Evolutionary conservation across 1,140 invertebrate genomes (phyloP), one percentile per base, ranked within the genome.

Genomic region (Achroia grisella): DNA sequence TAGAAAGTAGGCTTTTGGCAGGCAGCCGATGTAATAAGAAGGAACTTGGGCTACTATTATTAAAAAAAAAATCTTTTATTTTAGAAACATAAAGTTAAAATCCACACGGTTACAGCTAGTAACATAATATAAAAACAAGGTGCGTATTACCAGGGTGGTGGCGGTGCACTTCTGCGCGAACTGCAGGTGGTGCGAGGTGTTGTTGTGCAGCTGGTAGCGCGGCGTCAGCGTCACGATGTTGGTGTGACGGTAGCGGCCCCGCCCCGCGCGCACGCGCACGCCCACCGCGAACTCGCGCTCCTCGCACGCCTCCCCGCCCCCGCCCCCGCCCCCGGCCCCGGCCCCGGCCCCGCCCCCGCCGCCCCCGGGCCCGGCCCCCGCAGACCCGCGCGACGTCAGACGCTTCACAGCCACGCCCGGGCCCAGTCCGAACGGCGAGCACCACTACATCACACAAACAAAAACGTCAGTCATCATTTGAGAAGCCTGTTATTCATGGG

Each of bases 181-280:
- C 62, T 97, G 92, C 45, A 99, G 85, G 33, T 90, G 91, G 62
- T 88, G 91, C 0, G 90, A 90, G 6, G 95, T 97, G 72, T 93
- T 91, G 84, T 99, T 99, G 71, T 98, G 94, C 32, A 99, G 86
- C 74, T 97, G 94, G 86, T 94, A 99, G 57, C 96, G 89, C 23
- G 98, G 97, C 3, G 96, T 94, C 49, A 99, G 89, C 8, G 95
- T 98, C 9, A 98, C 93, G 58, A 99, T 94, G 65, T 93, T 95
- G 1, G 97, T 98, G 60, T 93, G 91, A 30, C 93, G 87, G 83
- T 98, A 98, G 56, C 93, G 88, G 29, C 97, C 97, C 56, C 93
- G 90, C 0, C 97, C 97, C 29, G 91, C 89, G 40, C 94, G 87
- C n/a, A 97, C 92, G 52, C 96, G 92, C 36, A 99, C 94, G 31